Evolutionary conservation across 2,888 invertebrate genomes (phyloP), one percentile per base, ranked within the genome.

Genomic region (Galerucella calmariensis): DNA sequence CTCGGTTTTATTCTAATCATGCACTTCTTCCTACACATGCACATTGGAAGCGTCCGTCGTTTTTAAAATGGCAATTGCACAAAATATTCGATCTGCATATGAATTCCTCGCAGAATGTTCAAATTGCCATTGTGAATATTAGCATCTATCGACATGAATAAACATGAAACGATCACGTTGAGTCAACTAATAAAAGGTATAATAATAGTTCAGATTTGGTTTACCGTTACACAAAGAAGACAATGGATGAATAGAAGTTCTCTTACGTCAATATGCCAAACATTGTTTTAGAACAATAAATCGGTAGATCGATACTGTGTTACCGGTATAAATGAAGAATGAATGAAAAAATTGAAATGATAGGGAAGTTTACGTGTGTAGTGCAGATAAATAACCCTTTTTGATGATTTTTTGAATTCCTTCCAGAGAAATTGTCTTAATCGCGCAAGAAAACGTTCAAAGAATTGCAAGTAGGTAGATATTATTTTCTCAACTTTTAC

Each of bases 31-130:
- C 77, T 81, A 80, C 9, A 41, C 35, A 41, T 72, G 78, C 75
- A 80, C 79, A 81, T 79, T 72, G 80, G 74, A 82, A 82, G 82
- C 83, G 82, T 83, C 82, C 79, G 80, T 81, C 82, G 82, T 81
- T 82, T 80, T 75, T 77, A 79, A 82, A 83, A 83, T 79, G 81
- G 81, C 82, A 76, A 81, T 78, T 80, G 81, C 83, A 81, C 78
- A 77, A 79, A 78, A 81, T 79, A 82, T 82, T 74, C 79, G 79
- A 77, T 73, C 81, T 81, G 82, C 81, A 82, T 83, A 82, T 82
- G 81, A 83, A 83, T 83, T 77, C 80, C 77, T 75, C 68, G 75
- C 8, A 62, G 76, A 78, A 82, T 80, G 78, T 73, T 77, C 75
- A 80, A 75, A 79, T 78, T 67, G 74, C 48, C 70, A 44, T 59